Evolutionary conservation across 2,113 vertebrate species (phyloP).

Genomic region (Narcine bancroftii): DNA sequence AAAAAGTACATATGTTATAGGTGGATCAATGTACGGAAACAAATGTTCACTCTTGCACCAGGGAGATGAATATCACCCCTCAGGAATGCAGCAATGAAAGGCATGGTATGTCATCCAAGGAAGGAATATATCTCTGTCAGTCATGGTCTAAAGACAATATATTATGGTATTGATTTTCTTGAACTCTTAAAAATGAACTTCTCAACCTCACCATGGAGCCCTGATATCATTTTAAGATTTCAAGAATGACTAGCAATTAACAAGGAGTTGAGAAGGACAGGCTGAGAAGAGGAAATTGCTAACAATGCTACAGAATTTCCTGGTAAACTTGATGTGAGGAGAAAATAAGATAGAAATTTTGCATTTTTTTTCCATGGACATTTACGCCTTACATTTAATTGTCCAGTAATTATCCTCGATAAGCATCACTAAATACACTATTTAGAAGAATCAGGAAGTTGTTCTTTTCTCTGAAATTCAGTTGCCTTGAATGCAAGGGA

Average conservation of each 20-base stretch:
- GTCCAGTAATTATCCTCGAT: no score
- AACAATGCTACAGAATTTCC: neutral
- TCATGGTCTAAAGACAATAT: neutral
- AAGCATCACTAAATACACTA: no score
- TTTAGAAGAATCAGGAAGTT: no score
- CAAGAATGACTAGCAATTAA: neutral
- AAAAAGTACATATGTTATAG: neutral
- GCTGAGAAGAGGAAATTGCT: neutral
- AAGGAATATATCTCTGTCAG: conserved; percentile 1
- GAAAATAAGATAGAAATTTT: neutral
- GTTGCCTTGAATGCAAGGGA: no score
- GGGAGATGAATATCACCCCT: no score
- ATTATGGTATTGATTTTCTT: neutral
- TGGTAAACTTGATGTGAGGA: neutral
- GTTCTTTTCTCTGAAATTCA: no score
- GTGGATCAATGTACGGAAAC: neutral
- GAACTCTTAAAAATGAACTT: neutral
- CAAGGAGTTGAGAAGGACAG: neutral
- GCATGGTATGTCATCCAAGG: no score
- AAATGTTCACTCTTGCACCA: neutral
- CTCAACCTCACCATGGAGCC: no score
- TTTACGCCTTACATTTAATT: neutral
- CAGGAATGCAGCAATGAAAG: neutral
- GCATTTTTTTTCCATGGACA: neutral
- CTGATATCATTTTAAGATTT: neutral